phyloP scores from a whole-genome alignment of 2,888 invertebrate species.

The Lampropteryx suffumata region DNA sequence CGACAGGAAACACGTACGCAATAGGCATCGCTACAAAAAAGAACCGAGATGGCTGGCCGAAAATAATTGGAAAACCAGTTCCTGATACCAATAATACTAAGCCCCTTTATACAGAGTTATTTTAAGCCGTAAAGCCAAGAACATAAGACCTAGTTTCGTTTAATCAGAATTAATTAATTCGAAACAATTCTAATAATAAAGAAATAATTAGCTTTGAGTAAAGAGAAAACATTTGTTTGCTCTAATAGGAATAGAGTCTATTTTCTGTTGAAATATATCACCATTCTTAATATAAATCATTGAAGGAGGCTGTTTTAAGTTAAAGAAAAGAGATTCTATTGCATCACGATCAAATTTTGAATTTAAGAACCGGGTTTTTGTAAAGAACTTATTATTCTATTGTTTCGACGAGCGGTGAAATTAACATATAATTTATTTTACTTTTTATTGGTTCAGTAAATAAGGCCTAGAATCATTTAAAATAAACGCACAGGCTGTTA shows the following conservation, averaged over 20 bases:
- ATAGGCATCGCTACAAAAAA: conserved; percentile 10
- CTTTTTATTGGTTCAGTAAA: background rate
- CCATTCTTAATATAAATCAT: conserved; percentile 13
- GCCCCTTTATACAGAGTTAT: background rate
- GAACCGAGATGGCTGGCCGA: conserved; percentile 1
- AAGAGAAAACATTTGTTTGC: conserved; percentile 2
- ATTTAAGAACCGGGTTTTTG: background rate
- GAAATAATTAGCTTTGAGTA: conserved; percentile 18
- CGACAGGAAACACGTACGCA: background rate
- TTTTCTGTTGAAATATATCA: conserved; percentile 4
- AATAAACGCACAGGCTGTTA: conserved; percentile 13
- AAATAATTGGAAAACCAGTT: conserved; percentile 34
- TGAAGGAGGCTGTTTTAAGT: no score
- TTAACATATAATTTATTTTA: no score
- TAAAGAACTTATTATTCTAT: background rate
- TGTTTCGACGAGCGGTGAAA: background rate
- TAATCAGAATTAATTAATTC: conserved; percentile 10
- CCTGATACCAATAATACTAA: conserved; percentile 7
- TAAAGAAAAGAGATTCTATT: background rate
- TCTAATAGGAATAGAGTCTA: conserved; percentile 6
- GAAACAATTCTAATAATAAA: conserved; percentile 23
- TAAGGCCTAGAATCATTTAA: conserved; percentile 25
- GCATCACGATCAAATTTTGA: conserved; percentile 12
- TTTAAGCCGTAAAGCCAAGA: background rate
- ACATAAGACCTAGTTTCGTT: conserved; percentile 3